Percentiles rank a stretch among this genome's conserved stretches.
These are phyloP conservation scores for Achlya flavicornis DNA, from an alignment of 2,888 invertebrate genomes.

Conservation along the genomic window DNA sequence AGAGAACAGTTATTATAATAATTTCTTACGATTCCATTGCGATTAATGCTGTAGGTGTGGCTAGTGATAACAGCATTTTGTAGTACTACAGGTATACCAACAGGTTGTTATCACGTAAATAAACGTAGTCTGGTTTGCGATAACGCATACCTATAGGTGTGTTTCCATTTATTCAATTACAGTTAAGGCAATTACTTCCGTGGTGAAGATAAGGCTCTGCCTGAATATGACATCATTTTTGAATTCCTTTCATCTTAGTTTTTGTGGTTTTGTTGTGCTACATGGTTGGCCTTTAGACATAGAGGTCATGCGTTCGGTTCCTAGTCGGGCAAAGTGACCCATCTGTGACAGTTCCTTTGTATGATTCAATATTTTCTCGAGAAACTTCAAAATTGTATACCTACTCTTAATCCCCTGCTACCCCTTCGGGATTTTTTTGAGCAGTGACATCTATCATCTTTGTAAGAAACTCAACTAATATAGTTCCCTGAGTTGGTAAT, in stretches of 20 bases:
- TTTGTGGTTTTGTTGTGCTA: background rate
- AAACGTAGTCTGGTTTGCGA: slow-evolving; percentile 19
- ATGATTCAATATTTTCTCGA: background rate
- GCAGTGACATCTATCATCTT: background rate
- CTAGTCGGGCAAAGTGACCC: background rate
- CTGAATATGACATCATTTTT: background rate
- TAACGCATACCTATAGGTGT: background rate
- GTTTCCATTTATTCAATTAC: slow-evolving; percentile 8
- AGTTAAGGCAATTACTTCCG: slow-evolving; percentile 6
- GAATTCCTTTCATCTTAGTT: background rate
- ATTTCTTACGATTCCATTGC: too few relatives aligned
- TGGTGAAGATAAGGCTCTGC: background rate
- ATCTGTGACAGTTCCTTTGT: background rate
- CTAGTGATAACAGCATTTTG: background rate
- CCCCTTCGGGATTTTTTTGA: background rate
- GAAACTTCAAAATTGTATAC: background rate
- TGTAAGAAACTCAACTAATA: background rate
- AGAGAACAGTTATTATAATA: too few relatives aligned
- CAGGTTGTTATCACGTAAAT: slow-evolving; percentile 7
- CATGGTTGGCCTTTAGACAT: background rate
- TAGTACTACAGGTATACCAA: background rate
- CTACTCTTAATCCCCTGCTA: background rate
- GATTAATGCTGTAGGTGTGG: too few relatives aligned
- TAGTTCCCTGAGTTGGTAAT: too few relatives aligned
- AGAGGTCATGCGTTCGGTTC: background rate